These are phyloP conservation scores for Pangasius larnaudii DNA, from an alignment of 2,797 vertebrate species.

Conservation along the genomic window DNA sequence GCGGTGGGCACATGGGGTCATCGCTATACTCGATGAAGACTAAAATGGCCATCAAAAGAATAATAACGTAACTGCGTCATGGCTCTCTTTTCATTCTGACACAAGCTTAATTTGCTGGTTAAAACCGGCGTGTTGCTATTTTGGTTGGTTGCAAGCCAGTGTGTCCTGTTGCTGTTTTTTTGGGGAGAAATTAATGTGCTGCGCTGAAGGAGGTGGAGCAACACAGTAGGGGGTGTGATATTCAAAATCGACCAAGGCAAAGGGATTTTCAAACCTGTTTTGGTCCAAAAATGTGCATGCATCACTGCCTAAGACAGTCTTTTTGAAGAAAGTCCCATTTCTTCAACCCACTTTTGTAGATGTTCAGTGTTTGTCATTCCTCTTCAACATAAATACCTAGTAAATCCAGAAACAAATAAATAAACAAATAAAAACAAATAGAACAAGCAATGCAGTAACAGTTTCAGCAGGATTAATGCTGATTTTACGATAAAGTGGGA, in stretches of 20 bases:
- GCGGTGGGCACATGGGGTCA: slow-evolving; percentile 29
- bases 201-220: not conserved
- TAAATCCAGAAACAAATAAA: not conserved
- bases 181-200: no score
- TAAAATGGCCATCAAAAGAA: slow-evolving; percentile 20
- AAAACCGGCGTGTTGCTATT: not conserved
- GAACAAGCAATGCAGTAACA: no score
- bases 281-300: not conserved
- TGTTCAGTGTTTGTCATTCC: not conserved
- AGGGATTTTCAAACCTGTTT: not conserved
- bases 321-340: not conserved
- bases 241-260: not conserved
- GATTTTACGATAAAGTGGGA: not conserved
- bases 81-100: not conserved
- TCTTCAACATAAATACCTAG: not conserved
- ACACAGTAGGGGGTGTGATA: not conserved
- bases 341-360: not conserved
- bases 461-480: not conserved
- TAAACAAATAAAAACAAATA: not conserved
- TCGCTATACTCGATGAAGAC: not conserved
- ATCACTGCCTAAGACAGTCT: not conserved
- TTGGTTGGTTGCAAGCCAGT: not conserved
- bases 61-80: not conserved
- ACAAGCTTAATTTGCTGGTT: not conserved
- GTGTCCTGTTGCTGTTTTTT: not conserved